phyloP scores from a whole-genome alignment of 2,888 invertebrate species.

The Willowsia nigromaculata region DNA sequence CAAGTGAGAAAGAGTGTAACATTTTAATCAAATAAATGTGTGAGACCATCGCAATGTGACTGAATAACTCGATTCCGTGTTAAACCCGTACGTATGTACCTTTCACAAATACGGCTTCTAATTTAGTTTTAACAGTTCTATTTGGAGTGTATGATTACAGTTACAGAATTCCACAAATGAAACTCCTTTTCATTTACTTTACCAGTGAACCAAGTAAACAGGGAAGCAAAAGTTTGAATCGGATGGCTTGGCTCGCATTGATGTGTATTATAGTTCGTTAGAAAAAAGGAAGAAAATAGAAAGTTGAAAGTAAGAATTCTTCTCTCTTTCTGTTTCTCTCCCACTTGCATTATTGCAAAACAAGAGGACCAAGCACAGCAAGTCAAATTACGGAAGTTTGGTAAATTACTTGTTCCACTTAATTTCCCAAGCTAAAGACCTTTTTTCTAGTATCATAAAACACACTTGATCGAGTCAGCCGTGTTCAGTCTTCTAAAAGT shows the following conservation, averaged over 20 bases:
- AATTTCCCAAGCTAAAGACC: slow-evolving; percentile 69
- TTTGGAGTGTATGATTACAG: not conserved
- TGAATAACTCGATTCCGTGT: no score
- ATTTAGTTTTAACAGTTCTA: slow-evolving; percentile 18
- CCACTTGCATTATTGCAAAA: not conserved
- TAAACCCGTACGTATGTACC: no score
- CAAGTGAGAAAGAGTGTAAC: not conserved
- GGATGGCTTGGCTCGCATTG: not conserved
- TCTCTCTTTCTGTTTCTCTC: not conserved
- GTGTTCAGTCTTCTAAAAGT: slow-evolving; percentile 12
- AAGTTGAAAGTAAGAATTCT: slow-evolving; percentile 17
- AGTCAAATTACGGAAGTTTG: slow-evolving; percentile 68
- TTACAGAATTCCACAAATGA: slow-evolving; percentile 20
- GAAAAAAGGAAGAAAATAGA: slow-evolving; percentile 8
- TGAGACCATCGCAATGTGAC: no score
- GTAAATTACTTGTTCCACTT: slow-evolving; percentile 72
- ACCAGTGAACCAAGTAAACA: not conserved
- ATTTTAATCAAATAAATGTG: not conserved
- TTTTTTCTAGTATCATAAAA: slow-evolving; percentile 57
- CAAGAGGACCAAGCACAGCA: not conserved
- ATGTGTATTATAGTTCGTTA: not conserved
- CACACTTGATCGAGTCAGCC: slow-evolving; percentile 62
- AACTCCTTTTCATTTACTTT: not conserved
- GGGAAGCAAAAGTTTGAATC: slow-evolving; percentile 31
- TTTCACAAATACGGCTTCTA: not conserved